phyloP scores from a whole-genome alignment of 2,797 vertebrate species.

The Anableps anableps region DNA sequence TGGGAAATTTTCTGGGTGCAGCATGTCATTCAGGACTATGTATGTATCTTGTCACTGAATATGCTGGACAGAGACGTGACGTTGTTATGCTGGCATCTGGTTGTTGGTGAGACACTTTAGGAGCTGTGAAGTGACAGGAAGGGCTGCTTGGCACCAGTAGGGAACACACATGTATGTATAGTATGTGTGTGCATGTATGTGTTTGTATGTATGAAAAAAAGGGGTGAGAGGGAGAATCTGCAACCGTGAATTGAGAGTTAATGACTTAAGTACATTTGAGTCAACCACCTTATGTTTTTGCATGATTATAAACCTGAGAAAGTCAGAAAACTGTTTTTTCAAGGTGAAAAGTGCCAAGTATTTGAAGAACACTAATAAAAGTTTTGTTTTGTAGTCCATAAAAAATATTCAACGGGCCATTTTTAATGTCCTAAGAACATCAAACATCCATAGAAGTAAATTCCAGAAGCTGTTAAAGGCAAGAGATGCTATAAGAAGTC shows the following conservation, averaged over 20 bases:
- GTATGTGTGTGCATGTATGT: neutral
- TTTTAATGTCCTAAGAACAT: neutral
- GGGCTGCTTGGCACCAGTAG: slow-evolving; percentile 52
- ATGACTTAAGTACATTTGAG: neutral
- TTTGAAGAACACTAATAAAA: neutral
- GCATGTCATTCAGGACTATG: neutral
- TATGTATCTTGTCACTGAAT: slow-evolving; percentile 26
- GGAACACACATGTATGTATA: slow-evolving; percentile 23
- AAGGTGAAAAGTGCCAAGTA: neutral
- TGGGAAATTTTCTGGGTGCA: neutral
- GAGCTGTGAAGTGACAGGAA: slow-evolving; percentile 68
- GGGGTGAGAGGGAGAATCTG: slow-evolving; percentile 1
- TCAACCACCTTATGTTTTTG: neutral
- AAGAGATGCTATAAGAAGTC: neutral
- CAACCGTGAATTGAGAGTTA: neutral
- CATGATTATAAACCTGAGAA: neutral
- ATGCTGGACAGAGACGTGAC: slow-evolving; percentile 40
- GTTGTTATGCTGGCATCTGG: slow-evolving; percentile 60
- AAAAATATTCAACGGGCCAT: neutral
- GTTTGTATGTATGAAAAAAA: slow-evolving; percentile 6
- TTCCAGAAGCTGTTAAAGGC: neutral
- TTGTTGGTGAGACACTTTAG: slow-evolving; percentile 67
- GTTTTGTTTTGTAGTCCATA: neutral
- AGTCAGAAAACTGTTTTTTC: neutral
- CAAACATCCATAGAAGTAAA: neutral